Percentiles rank a stretch among this genome's conserved stretches.
These are phyloP conservation scores for Cephus rjabovi DNA, from an alignment of 2,888 invertebrate genomes.

Conservation along the genomic window DNA sequence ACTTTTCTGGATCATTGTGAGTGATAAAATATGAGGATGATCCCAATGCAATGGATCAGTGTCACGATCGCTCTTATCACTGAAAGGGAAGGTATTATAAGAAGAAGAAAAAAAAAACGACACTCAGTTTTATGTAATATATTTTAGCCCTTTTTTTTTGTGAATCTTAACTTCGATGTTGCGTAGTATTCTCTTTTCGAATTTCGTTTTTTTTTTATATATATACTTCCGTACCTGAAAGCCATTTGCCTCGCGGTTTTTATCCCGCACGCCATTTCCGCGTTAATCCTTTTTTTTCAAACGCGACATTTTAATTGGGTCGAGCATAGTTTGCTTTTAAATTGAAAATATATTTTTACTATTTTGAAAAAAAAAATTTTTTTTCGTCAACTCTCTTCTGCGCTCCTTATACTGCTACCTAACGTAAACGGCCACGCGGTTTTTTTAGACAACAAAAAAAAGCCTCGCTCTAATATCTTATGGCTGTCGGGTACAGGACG, in stretches of 20 bases:
- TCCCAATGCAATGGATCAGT: neutral
- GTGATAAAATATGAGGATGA: neutral
- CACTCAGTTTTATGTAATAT: neutral
- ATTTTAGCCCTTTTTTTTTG: neutral
- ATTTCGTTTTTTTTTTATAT: constrained; percentile 27
- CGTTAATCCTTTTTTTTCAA: neutral
- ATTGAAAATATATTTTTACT: neutral
- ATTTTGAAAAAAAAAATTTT: neutral
- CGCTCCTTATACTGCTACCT: neutral
- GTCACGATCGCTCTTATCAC: neutral
- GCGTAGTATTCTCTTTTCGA: neutral
- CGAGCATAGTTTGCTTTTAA: neutral
- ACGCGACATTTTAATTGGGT: neutral
- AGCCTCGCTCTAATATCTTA: constrained; percentile 5
- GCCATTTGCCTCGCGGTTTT: constrained; percentile 30
- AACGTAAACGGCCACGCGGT: neutral
- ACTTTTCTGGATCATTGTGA: neutral
- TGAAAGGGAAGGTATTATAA: neutral
- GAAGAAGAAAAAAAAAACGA: neutral
- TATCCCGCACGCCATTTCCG: neutral
- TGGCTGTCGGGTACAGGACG: constrained; percentile 44
- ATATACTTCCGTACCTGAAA: constrained; percentile 40
- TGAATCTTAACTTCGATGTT: neutral
- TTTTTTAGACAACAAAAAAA: neutral
- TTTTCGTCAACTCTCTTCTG: neutral